These are phyloP conservation scores for Pogonus chalceus DNA, from an alignment of 1,140 invertebrate genomes.

Conservation along the genomic window DNA sequence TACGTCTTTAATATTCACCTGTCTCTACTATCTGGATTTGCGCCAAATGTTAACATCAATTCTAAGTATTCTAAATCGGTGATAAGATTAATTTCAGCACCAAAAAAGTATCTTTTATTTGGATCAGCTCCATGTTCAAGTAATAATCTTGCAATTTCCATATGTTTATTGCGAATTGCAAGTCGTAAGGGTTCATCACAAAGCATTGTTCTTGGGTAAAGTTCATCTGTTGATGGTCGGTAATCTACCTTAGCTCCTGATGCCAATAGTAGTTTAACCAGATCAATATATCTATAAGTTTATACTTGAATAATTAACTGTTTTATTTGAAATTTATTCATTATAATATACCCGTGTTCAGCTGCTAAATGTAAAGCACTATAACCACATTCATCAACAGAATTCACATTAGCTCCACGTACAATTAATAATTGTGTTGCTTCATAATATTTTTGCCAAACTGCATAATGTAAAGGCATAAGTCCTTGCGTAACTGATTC, in stretches of 20 bases:
- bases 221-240: conserved; percentile 53
- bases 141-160: conserved; percentile 57
- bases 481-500: conserved; percentile 70
- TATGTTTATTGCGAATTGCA: conserved; percentile 78
- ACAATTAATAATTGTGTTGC: conserved; percentile 67
- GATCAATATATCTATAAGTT: conserved; percentile 49
- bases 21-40: conserved; percentile 75
- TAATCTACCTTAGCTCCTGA: conserved; percentile 74
- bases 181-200: conserved; percentile 73
- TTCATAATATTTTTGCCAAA: conserved; percentile 74
- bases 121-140: conserved; percentile 63
- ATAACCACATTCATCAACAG: conserved; percentile 81
- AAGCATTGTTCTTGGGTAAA: conserved; percentile 58
- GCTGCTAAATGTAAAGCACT: conserved; percentile 79
- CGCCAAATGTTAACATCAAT: conserved; percentile 71
- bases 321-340: background rate
- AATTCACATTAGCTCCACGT: conserved; percentile 71
- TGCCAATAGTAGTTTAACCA: conserved; percentile 64
- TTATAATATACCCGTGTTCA: conserved; percentile 56
- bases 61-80: conserved; percentile 74
- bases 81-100: conserved; percentile 80
- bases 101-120: conserved; percentile 79
- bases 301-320: conserved; percentile 1
- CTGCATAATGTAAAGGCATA: conserved; percentile 83
- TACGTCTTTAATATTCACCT: too few species aligned